Percentiles rank a stretch among this genome's conserved stretches.
These are phyloP conservation scores for Macrosteles quadrilineatus DNA, from an alignment of 1,140 invertebrate genomes.

Conservation along the genomic window DNA sequence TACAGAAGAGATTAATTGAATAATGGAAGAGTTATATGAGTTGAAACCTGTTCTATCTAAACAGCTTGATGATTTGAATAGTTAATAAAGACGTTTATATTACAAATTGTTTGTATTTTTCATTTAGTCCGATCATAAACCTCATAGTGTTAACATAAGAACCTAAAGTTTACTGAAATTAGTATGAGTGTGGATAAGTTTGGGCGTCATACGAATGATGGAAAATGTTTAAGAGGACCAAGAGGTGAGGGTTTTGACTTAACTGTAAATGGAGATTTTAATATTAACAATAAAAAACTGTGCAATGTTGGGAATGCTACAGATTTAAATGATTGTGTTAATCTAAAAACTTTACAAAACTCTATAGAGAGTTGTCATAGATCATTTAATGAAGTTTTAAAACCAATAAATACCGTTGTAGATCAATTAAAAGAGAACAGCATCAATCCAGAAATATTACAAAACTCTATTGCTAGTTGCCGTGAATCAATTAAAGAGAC, in stretches of 20 bases:
- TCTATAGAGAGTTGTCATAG: not conserved
- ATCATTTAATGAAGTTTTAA: not conserved
- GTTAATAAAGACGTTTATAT: not conserved
- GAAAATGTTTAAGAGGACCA: not conserved
- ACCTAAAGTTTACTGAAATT: too few species aligned
- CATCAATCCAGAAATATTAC: too few species aligned
- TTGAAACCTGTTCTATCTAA: too few species aligned
- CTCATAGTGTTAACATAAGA: too few species aligned
- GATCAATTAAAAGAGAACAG: too few species aligned
- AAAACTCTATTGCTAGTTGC: too few species aligned
- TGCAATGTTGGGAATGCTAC: not conserved
- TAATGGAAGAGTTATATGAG: constrained; percentile 6
- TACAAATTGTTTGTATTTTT: not conserved
- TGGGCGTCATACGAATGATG: not conserved
- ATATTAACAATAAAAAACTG: not conserved
- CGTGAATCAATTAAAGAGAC: too few species aligned
- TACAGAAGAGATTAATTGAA: not conserved
- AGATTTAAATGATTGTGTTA: not conserved
- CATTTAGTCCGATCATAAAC: not conserved
- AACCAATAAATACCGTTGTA: not conserved
- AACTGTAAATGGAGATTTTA: not conserved
- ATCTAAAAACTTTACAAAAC: not conserved
- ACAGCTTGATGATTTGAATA: not conserved
- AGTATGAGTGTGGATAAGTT: constrained; percentile 13
- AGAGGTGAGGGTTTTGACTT: constrained; percentile 5